phyloP scores from a whole-genome alignment of 2,113 vertebrate genomes.

The Geococcyx californianus region DNA sequence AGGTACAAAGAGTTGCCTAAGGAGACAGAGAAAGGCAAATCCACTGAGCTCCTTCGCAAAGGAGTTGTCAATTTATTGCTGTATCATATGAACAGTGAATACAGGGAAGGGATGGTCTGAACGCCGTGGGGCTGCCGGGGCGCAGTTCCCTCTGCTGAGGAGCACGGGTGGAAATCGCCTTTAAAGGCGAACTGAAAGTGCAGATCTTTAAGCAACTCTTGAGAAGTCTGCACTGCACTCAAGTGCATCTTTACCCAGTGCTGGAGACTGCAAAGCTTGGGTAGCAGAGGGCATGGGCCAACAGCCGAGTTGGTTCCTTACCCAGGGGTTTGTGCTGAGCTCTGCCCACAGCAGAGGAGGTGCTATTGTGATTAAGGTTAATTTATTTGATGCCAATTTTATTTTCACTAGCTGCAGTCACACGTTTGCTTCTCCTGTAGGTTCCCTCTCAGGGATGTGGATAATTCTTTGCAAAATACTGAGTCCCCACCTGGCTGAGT shows the following conservation, averaged over 20 bases:
- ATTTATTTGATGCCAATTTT: rapidly evolving
- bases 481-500: background rate
- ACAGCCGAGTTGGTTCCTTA: rapidly evolving
- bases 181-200: background rate
- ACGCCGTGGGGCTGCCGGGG: rapidly evolving
- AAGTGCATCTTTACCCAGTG: no score
- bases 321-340: background rate
- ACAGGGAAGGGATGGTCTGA: rapidly evolving
- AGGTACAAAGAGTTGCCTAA: background rate
- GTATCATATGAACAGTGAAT: rapidly evolving
- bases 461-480: background rate
- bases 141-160: background rate
- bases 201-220: background rate
- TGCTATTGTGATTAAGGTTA: background rate
- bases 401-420: background rate
- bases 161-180: rapidly evolving
- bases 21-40: background rate
- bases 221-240: background rate
- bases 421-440: rapidly evolving
- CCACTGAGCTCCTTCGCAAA: background rate
- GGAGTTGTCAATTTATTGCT: background rate
- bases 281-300: background rate
- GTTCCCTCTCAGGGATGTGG: rapidly evolving
- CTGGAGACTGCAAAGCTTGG: no score
- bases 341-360: rapidly evolving